Percentiles rank a stretch among this genome's conserved stretches.
These are phyloP conservation scores for Aspidapion aeneum DNA, from an alignment of 2,888 invertebrate genomes.

Conservation along the genomic window DNA sequence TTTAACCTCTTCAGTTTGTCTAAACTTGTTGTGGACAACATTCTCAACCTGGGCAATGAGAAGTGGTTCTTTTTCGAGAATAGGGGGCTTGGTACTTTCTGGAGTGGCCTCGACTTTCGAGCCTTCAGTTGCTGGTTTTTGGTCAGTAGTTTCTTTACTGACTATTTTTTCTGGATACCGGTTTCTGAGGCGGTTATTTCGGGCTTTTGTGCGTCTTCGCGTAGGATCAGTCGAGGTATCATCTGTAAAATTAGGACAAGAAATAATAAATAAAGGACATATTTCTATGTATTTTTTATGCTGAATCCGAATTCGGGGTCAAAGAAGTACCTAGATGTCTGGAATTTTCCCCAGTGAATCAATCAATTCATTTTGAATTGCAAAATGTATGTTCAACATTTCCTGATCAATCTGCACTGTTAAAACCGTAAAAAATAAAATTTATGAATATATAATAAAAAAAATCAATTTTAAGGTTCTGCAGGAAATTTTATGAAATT, in stretches of 20 bases:
- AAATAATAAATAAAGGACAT: too few species aligned
- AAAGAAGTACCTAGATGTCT: too few species aligned
- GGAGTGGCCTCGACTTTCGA: constrained; percentile 15
- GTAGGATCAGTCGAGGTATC: constrained; percentile 8
- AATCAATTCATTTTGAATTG: too few species aligned
- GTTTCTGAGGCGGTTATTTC: constrained; percentile 18
- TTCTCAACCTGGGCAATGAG: constrained; percentile 96
- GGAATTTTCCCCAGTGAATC: too few species aligned
- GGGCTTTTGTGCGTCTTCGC: constrained; percentile 27
- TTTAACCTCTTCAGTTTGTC: constrained; percentile 93
- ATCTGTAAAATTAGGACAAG: not conserved
- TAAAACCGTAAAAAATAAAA: too few species aligned
- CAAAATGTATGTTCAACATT: too few species aligned
- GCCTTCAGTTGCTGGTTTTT: not conserved
- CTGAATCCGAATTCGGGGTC: too few species aligned
- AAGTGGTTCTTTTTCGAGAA: constrained; percentile 51
- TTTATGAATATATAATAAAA: too few species aligned
- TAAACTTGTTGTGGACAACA: constrained; percentile 81
- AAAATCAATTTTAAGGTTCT: too few species aligned
- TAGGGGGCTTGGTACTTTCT: constrained; percentile 16
- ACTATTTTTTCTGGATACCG: not conserved
- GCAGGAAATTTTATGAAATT: too few species aligned
- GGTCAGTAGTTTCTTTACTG: not conserved
- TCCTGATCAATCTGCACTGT: too few species aligned
- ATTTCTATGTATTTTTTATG: too few species aligned